A percentile compares a stretch with the other conserved stretches of the same genome.
Evolutionary conservation across 2,888 invertebrate species (phyloP).

Genomic region (Eilema sororculum): DNA sequence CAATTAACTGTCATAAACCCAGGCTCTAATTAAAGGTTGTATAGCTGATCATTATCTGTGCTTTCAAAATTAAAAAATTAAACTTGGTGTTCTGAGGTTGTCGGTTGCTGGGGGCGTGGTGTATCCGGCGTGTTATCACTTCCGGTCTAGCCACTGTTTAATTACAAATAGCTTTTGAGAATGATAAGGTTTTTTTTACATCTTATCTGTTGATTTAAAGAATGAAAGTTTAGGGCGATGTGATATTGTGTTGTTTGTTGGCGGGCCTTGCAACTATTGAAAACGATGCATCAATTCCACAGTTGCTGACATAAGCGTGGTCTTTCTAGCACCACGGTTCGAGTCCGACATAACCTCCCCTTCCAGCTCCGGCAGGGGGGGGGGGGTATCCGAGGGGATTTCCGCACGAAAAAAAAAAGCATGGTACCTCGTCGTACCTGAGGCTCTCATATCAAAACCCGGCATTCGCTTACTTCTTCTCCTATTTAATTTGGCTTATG

Average conservation of each 20-base stretch:
- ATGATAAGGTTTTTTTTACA: slow-evolving; percentile 58
- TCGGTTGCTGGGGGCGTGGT: slow-evolving; percentile 58
- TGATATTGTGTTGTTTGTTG: slow-evolving; percentile 29
- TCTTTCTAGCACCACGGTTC: no score
- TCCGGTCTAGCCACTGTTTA: slow-evolving; percentile 66
- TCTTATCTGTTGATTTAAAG: slow-evolving; percentile 50
- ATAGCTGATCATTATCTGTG: slow-evolving; percentile 37
- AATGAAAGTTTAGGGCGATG: slow-evolving; percentile 45
- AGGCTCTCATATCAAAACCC: no score
- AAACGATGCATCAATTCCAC: neutral
- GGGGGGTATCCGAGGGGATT: no score
- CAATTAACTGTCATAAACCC: slow-evolving; percentile 51
- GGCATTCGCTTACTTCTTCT: no score
- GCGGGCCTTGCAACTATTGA: slow-evolving; percentile 3
- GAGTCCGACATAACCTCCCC: no score
- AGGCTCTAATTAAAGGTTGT: slow-evolving; percentile 49
- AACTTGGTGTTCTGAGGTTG: slow-evolving; percentile 39
- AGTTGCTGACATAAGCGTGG: no score
- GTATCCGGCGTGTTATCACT: slow-evolving; percentile 67
- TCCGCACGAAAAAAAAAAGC: no score
- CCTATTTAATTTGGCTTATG: no score
- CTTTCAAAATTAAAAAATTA: slow-evolving; percentile 36
- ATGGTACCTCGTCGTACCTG: neutral
- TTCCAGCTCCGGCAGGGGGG: no score
- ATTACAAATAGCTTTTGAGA: slow-evolving; percentile 57